Base-by-base conservation (phyloP, 2,888 invertebrate species). In the Prosapia bicincta region DNA sequence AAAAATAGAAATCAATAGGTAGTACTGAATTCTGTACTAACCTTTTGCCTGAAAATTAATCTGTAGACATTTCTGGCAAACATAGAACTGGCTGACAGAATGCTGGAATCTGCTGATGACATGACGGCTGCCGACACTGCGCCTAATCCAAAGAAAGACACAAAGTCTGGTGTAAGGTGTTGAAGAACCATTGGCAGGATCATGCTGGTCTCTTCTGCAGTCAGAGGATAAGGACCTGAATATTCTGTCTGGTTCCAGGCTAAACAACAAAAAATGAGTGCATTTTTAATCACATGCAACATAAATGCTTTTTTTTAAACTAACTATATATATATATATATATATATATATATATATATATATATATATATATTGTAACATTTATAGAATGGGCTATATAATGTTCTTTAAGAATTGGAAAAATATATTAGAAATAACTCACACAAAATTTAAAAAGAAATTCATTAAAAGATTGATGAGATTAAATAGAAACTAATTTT, bases 111-210 rank as follows among this genome's bases (percentile, higher is more conserved):
- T 0, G 99, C 99, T 0, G 98, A 98, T 43, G 98, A 98, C 99
- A 99, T 99, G 79, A 99, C 99, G 24, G 99, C 99, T 0, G 99
- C 99, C 0, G 98, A 98, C 7, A 99, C 98, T 7, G 99, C 99
- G 0, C 99, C 99, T 79, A 99, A 89, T 7, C 98, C 99, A 84
- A 99, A 95, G 88, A 99, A 99, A 2, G 98, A 96, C 26, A 99
- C 96, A 85, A 95, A 94, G 84, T 94, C 92, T 0, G 99, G 99
- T 9, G 99, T 99, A 73, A 99, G 88, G 85, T 98, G 96, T 86
- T 99, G 98, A 82, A 98, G 88, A 69, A 99, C 98, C 90, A 99
- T 91, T 68, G 99, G 99, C 80, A 99, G 88, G 81, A 99, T 97
- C 93, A 98, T 95, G 83, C 95, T 96, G 0, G 95, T 94, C 86